These are phyloP conservation scores for Drosophila colorata DNA, from an alignment of 2,888 invertebrate species.

Conservation along the genomic window DNA sequence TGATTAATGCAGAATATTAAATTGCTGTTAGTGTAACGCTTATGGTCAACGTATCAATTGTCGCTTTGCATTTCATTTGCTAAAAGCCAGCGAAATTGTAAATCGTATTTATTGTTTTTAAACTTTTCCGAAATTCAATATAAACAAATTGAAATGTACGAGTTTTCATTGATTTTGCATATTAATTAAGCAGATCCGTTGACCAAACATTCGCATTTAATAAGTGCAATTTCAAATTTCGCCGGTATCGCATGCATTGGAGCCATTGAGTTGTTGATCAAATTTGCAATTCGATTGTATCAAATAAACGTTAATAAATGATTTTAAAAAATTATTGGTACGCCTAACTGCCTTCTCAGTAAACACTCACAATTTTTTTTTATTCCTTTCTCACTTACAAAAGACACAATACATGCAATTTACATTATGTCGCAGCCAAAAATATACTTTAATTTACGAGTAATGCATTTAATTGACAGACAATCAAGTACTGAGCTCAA, in stretches of 20 bases:
- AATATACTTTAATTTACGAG: conserved; percentile 30
- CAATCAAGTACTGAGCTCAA: conserved; percentile 27
- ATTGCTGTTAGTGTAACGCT: not conserved
- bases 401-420: conserved; percentile 42
- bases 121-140: not conserved
- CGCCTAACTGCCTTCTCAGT: not conserved
- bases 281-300: conserved; percentile 5
- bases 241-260: not conserved
- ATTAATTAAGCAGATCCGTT: not conserved
- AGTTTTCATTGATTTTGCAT: not conserved
- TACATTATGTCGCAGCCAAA: conserved; percentile 32
- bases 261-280: not conserved
- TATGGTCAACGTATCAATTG: not conserved
- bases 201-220: not conserved
- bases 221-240: not conserved
- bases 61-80: not conserved
- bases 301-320: conserved; percentile 7
- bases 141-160: not conserved
- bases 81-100: not conserved
- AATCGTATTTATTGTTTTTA: not conserved
- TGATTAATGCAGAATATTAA: not conserved
- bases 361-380: not conserved
- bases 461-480: conserved; percentile 46
- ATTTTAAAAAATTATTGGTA: not conserved
- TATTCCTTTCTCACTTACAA: not conserved